Percentiles rank a stretch among this genome's conserved stretches.
These are phyloP conservation scores for Heliocidaris tuberculata DNA, from an alignment of 35 echinoderm and acorn worm species.

Conservation along the genomic window DNA sequence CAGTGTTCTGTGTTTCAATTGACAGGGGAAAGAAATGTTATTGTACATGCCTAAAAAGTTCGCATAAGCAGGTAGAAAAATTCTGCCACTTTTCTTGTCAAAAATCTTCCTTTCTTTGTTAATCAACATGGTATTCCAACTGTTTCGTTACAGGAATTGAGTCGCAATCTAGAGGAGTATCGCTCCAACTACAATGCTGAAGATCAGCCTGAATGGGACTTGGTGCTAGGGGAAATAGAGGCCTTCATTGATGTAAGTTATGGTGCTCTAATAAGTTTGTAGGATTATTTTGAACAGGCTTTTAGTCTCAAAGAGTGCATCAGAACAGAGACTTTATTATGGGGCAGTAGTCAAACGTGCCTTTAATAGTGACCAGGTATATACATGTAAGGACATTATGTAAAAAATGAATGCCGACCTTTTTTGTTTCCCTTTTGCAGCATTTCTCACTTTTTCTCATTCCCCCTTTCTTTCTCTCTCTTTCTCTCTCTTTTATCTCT, in stretches of 20 bases:
- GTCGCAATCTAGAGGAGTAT: conserved; percentile 85
- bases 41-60: not conserved
- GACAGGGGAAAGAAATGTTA: no score
- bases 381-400: no score
- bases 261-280: not conserved
- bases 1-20: no score
- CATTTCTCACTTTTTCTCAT: no score
- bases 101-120: no score
- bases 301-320: not conserved
- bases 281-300: not conserved
- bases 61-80: not conserved
- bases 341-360: no score
- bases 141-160: conserved; percentile 68
- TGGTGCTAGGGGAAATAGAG: conserved; percentile 89
- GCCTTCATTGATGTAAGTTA: conserved; percentile 84
- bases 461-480: no score
- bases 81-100: not conserved
- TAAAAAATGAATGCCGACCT: no score
- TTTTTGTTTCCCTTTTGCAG: no score
- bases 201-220: conserved; percentile 76
- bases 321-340: not conserved
- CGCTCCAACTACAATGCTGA: conserved; percentile 64
- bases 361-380: no score
- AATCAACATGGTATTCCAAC: not conserved
- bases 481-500: no score